Evolutionary conservation across 2,888 invertebrate species (phyloP).

Genomic region (Cryptus viduatorius): DNA sequence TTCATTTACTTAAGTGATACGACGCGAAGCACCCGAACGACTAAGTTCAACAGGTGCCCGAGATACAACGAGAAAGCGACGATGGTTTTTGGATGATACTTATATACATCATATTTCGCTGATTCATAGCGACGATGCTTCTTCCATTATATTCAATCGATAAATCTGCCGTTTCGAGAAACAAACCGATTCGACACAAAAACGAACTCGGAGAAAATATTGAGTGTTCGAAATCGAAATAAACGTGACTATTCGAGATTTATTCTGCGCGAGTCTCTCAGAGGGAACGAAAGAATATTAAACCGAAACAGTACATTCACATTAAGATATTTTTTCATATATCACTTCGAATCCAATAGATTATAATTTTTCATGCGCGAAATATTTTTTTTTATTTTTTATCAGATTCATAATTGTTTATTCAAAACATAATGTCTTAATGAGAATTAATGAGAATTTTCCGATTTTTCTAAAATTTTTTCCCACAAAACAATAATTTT

Average conservation of each 20-base stretch:
- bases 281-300: not conserved
- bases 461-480: too few species aligned
- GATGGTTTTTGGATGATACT: constrained; percentile 8
- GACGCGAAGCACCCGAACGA: constrained; percentile 26
- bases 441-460: too few species aligned
- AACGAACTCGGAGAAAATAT: not conserved
- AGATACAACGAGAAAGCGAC: constrained; percentile 44
- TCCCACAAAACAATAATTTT: too few species aligned
- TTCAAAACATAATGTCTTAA: too few species aligned
- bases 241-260: constrained; percentile 17
- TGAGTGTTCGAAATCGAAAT: constrained; percentile 28
- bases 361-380: not conserved
- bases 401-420: too few species aligned
- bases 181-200: constrained; percentile 37
- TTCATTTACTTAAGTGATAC: constrained; percentile 56
- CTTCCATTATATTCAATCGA: constrained; percentile 21
- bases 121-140: constrained; percentile 51
- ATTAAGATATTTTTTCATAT: not conserved
- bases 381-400: not conserved
- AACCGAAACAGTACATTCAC: not conserved
- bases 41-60: constrained; percentile 63
- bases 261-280: not conserved
- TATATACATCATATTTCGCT: constrained; percentile 7
- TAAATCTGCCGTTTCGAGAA: constrained; percentile 49
- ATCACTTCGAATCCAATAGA: not conserved